Percentiles rank a stretch among this genome's conserved stretches.
These are phyloP conservation scores for Leucophenga montana DNA, from an alignment of 2,888 invertebrate species.

Conservation along the genomic window DNA sequence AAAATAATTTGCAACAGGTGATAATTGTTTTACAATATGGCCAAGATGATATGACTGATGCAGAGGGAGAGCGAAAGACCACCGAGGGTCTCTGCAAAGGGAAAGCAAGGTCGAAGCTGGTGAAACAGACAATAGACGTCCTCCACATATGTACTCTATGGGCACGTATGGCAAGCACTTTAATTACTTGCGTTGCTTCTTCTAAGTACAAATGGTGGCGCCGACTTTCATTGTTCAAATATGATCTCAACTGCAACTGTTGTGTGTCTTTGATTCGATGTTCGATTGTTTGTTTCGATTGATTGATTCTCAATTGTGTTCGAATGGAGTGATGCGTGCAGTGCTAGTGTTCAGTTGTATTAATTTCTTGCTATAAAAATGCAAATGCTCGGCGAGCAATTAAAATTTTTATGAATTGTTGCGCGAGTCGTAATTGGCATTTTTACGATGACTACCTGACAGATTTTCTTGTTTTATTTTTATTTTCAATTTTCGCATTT, in stretches of 20 bases:
- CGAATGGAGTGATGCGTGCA: background rate
- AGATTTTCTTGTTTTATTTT: slow-evolving; percentile 25
- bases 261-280: too few relatives aligned
- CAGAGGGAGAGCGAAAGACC: background rate
- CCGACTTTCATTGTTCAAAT: too few relatives aligned
- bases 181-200: slow-evolving; percentile 40
- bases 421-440: slow-evolving; percentile 56
- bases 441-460: slow-evolving; percentile 51
- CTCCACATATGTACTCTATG: too few relatives aligned
- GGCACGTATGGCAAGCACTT: slow-evolving; percentile 39
- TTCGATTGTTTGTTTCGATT: background rate
- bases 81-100: too few relatives aligned
- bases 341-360: background rate
- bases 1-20: slow-evolving; percentile 66
- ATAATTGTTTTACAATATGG: slow-evolving; percentile 66
- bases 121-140: too few relatives aligned
- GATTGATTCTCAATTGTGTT: slow-evolving; percentile 28
- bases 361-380: slow-evolving; percentile 6
- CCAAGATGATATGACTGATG: background rate
- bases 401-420: slow-evolving; percentile 61
- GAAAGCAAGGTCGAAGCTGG: too few relatives aligned
- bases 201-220: too few relatives aligned
- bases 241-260: too few relatives aligned
- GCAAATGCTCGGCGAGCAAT: slow-evolving; percentile 40
- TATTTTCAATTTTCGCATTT: slow-evolving; percentile 49